Conservation (phyloP, 2,797 vertebrate genomes). For the Varecia variegata region DNA sequence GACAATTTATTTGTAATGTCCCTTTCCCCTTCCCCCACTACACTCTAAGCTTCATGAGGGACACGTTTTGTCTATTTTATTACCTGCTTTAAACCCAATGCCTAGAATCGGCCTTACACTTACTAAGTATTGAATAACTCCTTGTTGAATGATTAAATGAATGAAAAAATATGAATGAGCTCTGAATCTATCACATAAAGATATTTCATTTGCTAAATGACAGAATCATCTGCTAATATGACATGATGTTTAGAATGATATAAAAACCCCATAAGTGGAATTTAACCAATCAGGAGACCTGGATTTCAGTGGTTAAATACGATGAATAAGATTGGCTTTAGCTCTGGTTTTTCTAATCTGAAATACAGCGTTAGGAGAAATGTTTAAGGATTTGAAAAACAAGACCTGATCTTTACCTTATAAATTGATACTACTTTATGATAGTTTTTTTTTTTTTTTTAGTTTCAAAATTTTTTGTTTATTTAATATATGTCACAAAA, state of each 20-base stretch:
- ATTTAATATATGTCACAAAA: background rate
- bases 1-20: background rate
- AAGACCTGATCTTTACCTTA: background rate
- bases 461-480: background rate
- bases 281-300: background rate
- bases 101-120: background rate
- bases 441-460: background rate
- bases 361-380: background rate
- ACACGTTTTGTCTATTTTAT: background rate
- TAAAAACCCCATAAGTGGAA: background rate
- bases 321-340: background rate
- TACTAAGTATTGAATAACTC: background rate
- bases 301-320: background rate
- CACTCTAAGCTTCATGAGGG: accelerated
- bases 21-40: accelerated
- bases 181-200: background rate
- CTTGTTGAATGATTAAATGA: background rate
- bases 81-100: background rate
- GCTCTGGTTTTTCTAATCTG: background rate
- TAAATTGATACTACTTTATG: background rate
- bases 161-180: background rate
- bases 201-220: background rate
- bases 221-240: background rate
- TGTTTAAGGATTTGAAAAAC: background rate
- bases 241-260: background rate